Base-by-base conservation (phyloP, 2,113 vertebrate species). In the Clarias macrocephalus region DNA sequence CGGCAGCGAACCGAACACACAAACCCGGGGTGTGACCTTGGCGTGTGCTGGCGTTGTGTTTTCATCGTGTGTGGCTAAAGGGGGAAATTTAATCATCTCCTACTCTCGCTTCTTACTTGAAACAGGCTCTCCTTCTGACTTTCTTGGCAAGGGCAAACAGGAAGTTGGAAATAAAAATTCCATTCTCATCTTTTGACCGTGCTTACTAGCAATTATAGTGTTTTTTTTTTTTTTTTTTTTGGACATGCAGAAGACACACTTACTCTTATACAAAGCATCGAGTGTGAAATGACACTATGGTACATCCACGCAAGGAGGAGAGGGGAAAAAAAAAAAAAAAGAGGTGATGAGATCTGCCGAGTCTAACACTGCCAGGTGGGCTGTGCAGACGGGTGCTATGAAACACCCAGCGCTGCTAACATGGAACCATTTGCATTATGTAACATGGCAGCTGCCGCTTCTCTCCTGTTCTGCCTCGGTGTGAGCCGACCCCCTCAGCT, bases 81-180 rank as follows among this genome's bases (percentile, higher is more conserved):
- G 93, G 91, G 82, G 89, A 89, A 91, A 91, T 94, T 93, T 91
- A 94, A 93, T 95, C 93, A 94, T 84, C 25, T 72, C 72, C 28
- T 90, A 89, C 89, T 89, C 91, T 91, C 16, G 28, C 16, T 9
- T 89, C 86, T 90, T 80, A 90, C 88, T 33, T 87, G 85, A 88
- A 48, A 85, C 82, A 60, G 88, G 90, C 70, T 56, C 80, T 80
- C 86, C 92, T 91, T 77, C 86, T 92, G 91, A 92, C 93, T 89
- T 91, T 89, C 85, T 56, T 83, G 30, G 88, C 88, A 93, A 93
- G 94, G 93, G 90, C 91, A 60, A 91, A 88, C 83, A 85, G 66
- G 87, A 90, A 89, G 90, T 88, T 81, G 84, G 84, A 81, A 48
- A 48, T 72, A 77, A 85, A 11, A 30, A 62, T 82, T 81, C 37